Conservation (phyloP, 2,797 vertebrate species). For the Scarus forsteni region DNA sequence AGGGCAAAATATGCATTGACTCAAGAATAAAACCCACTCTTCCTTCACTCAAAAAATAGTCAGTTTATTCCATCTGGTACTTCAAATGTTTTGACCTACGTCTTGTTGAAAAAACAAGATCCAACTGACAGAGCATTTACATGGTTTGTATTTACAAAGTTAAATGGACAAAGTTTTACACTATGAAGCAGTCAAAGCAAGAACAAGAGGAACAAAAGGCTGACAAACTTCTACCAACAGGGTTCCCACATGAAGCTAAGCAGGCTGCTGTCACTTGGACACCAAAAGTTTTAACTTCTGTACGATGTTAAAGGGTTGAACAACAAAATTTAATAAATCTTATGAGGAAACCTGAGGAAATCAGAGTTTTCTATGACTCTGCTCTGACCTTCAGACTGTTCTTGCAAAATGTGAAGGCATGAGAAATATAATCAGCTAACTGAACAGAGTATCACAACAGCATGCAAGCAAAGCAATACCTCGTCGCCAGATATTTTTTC, state of each 20-base stretch:
- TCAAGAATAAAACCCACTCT: constrained; percentile 1
- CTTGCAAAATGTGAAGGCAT: too few species aligned
- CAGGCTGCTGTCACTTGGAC: neutral
- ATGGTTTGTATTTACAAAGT: constrained; percentile 34
- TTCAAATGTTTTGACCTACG: neutral
- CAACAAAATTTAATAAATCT: neutral
- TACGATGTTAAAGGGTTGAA: neutral
- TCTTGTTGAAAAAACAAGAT: neutral
- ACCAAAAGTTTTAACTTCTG: neutral
- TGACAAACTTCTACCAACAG: neutral
- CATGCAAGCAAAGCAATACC: too few species aligned
- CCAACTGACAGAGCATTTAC: neutral
- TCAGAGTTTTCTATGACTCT: too few species aligned
- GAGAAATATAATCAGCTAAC: too few species aligned
- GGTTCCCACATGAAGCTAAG: neutral
- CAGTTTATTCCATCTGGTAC: neutral
- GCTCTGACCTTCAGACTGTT: too few species aligned
- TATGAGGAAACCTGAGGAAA: neutral
- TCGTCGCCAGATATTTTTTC: too few species aligned
- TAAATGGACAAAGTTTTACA: constrained; percentile 14
- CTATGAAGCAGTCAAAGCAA: neutral
- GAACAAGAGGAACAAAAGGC: constrained; percentile 10
- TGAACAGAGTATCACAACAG: too few species aligned
- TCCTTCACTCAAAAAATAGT: constrained; percentile 8
- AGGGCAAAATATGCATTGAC: constrained; percentile 60